Conservation (phyloP, 37 sponge, comb jelly and placozoan genomes). For the Crambe crambe region DNA sequence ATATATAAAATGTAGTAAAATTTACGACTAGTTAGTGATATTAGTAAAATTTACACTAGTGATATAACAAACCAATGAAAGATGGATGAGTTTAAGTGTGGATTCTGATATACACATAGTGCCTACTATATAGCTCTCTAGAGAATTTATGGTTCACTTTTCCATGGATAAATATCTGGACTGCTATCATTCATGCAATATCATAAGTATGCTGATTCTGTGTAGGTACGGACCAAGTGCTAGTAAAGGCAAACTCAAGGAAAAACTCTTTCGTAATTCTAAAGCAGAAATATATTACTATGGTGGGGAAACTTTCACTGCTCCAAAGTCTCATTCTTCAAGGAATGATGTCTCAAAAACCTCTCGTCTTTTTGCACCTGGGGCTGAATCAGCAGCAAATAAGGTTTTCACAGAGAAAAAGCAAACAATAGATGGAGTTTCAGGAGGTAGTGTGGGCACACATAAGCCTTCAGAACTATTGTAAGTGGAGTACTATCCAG, state of each 20-base stretch:
- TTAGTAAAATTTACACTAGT: no score
- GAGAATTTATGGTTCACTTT: no score
- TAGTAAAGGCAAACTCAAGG: slow-evolving; percentile 2
- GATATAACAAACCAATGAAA: no score
- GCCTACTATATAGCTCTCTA: no score
- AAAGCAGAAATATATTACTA: slow-evolving; percentile 40
- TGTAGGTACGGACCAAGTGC: slow-evolving; percentile 66
- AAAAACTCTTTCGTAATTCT: slow-evolving; percentile 23
- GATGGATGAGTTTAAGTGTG: no score
- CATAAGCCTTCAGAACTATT: slow-evolving; percentile 30
- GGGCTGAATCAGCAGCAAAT: slow-evolving; percentile 27
- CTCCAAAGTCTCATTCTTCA: neutral
- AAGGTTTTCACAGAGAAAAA: slow-evolving; percentile 9
- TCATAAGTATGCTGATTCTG: no score
- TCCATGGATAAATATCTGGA: no score
- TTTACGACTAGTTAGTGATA: neutral
- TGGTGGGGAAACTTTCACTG: slow-evolving; percentile 34
- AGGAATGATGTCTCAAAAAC: neutral
- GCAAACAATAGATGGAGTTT: neutral
- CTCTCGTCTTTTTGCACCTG: slow-evolving; percentile 20
- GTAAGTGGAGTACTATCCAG: no score
- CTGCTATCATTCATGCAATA: no score
- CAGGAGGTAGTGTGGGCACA: slow-evolving; percentile 14
- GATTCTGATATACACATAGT: no score
- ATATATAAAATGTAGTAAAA: neutral